Evolutionary conservation across 2,113 vertebrate species (phyloP).

Genomic region (Cebidichthys violaceus): DNA sequence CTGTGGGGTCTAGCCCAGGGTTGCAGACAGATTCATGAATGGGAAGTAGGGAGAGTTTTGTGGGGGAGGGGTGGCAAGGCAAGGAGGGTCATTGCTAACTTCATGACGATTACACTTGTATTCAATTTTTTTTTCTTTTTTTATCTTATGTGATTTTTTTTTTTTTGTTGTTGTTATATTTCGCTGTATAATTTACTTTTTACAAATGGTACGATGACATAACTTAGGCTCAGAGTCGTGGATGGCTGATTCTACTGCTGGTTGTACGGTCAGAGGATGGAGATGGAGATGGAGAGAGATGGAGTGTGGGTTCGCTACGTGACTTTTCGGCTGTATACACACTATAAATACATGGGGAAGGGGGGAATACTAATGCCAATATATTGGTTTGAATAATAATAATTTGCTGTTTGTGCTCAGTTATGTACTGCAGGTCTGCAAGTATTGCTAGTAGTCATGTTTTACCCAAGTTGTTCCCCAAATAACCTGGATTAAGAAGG

Average conservation of each 20-base stretch:
- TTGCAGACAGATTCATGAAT: slow-evolving; percentile 84
- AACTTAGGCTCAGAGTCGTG: slow-evolving; percentile 78
- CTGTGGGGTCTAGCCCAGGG: slow-evolving; percentile 83
- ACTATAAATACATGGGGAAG: slow-evolving; percentile 66
- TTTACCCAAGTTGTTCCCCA: slow-evolving; percentile 65
- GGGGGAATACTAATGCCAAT: slow-evolving; percentile 56
- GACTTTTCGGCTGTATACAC: slow-evolving; percentile 66
- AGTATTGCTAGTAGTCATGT: slow-evolving; percentile 73
- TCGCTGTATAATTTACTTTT: slow-evolving; percentile 61
- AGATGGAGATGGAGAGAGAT: slow-evolving; percentile 78
- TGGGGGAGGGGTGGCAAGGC: slow-evolving; percentile 72
- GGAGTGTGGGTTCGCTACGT: slow-evolving; percentile 65
- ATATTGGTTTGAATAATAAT: slow-evolving; percentile 51
- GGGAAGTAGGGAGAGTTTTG: slow-evolving; percentile 40
- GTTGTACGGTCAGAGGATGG: slow-evolving; percentile 79
- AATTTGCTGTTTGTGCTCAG: slow-evolving; percentile 79
- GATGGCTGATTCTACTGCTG: slow-evolving; percentile 86
- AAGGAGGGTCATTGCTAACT: slow-evolving; percentile 69
- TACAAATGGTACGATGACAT: slow-evolving; percentile 67
- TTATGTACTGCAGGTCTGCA: slow-evolving; percentile 60
- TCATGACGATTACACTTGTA: slow-evolving; percentile 64
- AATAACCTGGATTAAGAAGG: slow-evolving; percentile 58
- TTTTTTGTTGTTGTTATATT: slow-evolving; percentile 19
- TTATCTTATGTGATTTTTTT: slow-evolving; percentile 70
- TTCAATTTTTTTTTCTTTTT: slow-evolving; percentile 34